phyloP scores from a whole-genome alignment of 1,140 invertebrate genomes.

The Reticulitermes speratus region DNA sequence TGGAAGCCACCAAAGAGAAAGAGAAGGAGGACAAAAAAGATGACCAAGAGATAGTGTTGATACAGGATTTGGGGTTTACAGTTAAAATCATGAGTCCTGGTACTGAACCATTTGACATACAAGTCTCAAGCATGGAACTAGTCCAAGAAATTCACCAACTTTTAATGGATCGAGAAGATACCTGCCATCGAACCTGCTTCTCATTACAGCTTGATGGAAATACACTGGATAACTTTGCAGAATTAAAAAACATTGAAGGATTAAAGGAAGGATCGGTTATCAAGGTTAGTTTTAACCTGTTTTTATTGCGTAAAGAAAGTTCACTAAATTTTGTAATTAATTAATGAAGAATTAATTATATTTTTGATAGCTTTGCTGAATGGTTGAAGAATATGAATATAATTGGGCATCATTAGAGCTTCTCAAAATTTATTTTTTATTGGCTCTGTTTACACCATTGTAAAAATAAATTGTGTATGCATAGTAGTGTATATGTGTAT shows the following conservation, averaged over 20 bases:
- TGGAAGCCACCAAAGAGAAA: conserved; percentile 50
- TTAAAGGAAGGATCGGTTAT: conserved; percentile 93
- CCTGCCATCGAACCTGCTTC: conserved; percentile 97
- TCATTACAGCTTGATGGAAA: conserved; percentile 92
- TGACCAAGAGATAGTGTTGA: conserved; percentile 81
- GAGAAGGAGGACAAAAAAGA: conserved; percentile 57
- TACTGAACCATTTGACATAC: conserved; percentile 87
- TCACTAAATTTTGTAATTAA: neutral
- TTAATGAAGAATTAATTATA: too few species aligned
- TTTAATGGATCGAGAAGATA: conserved; percentile 96
- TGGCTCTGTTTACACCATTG: too few species aligned
- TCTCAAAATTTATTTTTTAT: too few species aligned
- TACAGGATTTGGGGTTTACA: conserved; percentile 91
- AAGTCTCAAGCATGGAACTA: conserved; percentile 96
- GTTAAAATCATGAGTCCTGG: conserved; percentile 89
- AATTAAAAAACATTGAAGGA: conserved; percentile 94
- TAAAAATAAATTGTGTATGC: too few species aligned
- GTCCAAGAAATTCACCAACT: conserved; percentile 99
- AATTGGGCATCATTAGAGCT: too few species aligned
- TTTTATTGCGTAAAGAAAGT: neutral
- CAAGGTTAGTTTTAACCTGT: conserved; percentile 60
- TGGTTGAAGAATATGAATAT: too few species aligned
- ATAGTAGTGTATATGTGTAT: too few species aligned
- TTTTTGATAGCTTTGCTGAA: too few species aligned
- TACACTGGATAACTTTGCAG: conserved; percentile 96